phyloP scores from a whole-genome alignment of 2,113 vertebrate species.

The Cochlearius cochlearius region DNA sequence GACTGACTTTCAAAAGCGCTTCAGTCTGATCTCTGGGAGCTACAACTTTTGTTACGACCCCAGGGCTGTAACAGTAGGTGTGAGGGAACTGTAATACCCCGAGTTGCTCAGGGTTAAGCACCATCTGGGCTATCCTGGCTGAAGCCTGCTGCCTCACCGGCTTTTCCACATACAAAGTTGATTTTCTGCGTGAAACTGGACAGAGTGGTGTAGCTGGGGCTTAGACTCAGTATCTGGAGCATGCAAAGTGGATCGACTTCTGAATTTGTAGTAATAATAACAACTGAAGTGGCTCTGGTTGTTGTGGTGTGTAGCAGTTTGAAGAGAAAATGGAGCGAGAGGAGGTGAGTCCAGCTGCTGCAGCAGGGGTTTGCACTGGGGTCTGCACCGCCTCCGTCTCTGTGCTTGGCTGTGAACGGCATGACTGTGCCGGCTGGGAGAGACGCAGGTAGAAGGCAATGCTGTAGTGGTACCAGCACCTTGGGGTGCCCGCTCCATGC shows the following conservation, averaged over 20 bases:
- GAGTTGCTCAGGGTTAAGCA: not conserved
- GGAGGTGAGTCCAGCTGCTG: not conserved
- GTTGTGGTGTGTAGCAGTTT: not conserved
- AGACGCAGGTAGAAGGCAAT: not conserved
- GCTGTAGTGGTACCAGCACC: not conserved
- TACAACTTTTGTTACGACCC: not conserved
- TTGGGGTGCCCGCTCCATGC: not conserved
- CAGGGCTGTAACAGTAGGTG: not conserved
- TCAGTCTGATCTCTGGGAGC: constrained; percentile 25
- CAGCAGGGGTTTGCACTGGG: not conserved
- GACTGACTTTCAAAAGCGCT: constrained; percentile 22
- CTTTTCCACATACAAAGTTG: not conserved
- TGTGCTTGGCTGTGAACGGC: rapidly evolving
- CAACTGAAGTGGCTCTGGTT: not conserved
- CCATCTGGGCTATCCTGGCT: not conserved
- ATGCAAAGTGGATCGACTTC: not conserved
- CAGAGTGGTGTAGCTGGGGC: not conserved
- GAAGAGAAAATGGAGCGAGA: not conserved
- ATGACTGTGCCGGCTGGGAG: not conserved
- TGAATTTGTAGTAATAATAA: not conserved
- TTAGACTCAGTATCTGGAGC: not conserved
- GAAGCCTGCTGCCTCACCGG: not conserved
- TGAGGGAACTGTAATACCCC: not conserved
- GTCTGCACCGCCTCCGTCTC: not conserved
- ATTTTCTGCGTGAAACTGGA: not conserved